Conservation (phyloP, 2,888 invertebrate genomes). For the Lepidocyrtoides sp. region DNA sequence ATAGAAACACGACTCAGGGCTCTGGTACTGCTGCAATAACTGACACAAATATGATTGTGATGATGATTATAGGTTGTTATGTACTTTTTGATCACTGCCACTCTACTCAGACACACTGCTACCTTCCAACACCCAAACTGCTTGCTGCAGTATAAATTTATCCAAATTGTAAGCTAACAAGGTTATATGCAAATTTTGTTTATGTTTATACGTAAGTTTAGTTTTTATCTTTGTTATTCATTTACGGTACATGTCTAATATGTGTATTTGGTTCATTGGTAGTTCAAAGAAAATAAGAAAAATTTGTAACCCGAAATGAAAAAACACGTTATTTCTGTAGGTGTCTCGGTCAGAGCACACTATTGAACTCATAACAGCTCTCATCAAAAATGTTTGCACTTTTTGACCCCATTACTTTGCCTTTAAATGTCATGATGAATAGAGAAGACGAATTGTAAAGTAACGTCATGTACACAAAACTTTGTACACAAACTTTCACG, state of each 20-base stretch:
- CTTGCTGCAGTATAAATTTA: not conserved
- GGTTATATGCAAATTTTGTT: not conserved
- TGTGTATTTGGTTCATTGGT: not conserved
- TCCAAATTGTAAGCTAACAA: not conserved
- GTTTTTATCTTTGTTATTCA: slow-evolving; percentile 21
- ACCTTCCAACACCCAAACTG: not conserved
- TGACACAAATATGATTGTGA: slow-evolving; percentile 71
- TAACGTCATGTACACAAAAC: too few relatives aligned
- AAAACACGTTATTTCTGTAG: not conserved
- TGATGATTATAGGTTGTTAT: slow-evolving; percentile 71
- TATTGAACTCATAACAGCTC: too few relatives aligned
- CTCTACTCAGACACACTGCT: not conserved
- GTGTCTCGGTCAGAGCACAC: too few relatives aligned
- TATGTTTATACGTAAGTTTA: not conserved
- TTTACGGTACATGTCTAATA: not conserved
- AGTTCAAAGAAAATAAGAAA: not conserved
- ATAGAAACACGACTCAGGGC: not conserved
- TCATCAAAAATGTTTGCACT: too few relatives aligned
- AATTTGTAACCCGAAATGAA: not conserved
- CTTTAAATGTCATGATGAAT: too few relatives aligned
- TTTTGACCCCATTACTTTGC: too few relatives aligned
- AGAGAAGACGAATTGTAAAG: too few relatives aligned
- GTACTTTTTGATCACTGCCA: slow-evolving; percentile 56
- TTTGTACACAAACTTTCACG: too few relatives aligned
- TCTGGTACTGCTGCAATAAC: slow-evolving; percentile 33